Conservation (phyloP, 2,888 invertebrate genomes). For the Cecidostiba fungosa region DNA sequence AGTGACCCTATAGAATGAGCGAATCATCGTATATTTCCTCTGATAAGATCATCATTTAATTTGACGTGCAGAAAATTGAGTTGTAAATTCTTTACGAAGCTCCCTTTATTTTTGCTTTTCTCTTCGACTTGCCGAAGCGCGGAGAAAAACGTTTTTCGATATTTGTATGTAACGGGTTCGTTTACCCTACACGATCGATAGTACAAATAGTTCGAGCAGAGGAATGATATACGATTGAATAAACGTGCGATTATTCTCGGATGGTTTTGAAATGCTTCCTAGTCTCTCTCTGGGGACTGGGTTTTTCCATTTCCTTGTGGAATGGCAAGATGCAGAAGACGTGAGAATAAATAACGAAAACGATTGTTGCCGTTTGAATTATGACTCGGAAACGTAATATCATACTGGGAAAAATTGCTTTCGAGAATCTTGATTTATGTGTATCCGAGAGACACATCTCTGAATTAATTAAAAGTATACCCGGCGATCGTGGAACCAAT, state of each 20-base stretch:
- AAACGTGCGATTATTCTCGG: background rate
- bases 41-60: constrained; percentile 6
- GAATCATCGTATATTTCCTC: background rate
- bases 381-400: background rate
- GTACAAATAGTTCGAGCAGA: background rate
- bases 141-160: background rate
- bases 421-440: constrained; percentile 30
- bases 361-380: background rate
- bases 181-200: background rate
- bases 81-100: background rate
- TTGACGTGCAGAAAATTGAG: constrained; percentile 19
- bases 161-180: background rate
- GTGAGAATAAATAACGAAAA: constrained; percentile 13
- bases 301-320: background rate
- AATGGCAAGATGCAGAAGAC: background rate
- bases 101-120: background rate
- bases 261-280: background rate
- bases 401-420: background rate
- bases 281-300: background rate
- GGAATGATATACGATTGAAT: background rate
- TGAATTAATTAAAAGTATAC: background rate
- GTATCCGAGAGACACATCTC: background rate
- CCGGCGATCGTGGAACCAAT: background rate
- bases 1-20: background rate
- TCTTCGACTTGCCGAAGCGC: background rate